These are phyloP conservation scores for Falco punctatus DNA, from an alignment of 2,113 vertebrate species.

Conservation along the genomic window DNA sequence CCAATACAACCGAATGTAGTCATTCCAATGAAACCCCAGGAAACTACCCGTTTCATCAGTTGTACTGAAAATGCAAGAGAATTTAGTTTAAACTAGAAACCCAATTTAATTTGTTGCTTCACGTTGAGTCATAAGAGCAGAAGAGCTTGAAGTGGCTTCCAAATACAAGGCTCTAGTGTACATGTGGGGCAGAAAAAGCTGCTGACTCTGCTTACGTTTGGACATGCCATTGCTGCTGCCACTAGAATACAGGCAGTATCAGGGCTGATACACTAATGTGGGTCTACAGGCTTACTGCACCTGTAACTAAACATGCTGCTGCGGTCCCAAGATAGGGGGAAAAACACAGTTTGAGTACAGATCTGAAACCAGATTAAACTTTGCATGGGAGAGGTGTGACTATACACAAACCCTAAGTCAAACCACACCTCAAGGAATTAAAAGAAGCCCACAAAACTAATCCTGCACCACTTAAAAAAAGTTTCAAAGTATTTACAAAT, in stretches of 20 bases:
- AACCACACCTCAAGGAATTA: background rate
- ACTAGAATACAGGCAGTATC: background rate
- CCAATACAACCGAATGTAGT: background rate
- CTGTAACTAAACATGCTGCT: background rate
- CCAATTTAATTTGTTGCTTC: background rate
- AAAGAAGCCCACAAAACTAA: background rate
- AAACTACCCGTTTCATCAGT: background rate
- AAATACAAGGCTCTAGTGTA: background rate
- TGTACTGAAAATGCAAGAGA: background rate
- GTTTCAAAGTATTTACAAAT: background rate
- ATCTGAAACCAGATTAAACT: background rate
- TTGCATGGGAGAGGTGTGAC: rapidly evolving
- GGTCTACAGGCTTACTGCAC: background rate
- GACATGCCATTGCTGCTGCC: background rate
- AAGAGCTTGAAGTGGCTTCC: background rate
- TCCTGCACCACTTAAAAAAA: background rate
- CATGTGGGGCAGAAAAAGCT: background rate
- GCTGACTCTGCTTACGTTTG: background rate
- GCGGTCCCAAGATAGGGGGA: background rate
- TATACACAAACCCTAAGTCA: background rate
- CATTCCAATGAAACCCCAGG: background rate
- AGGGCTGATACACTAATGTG: background rate
- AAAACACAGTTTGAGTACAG: background rate
- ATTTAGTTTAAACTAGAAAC: background rate
- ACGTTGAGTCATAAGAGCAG: background rate